Evolutionary conservation across 2,113 vertebrate species (phyloP).

Genomic region (Siniperca chuatsi): DNA sequence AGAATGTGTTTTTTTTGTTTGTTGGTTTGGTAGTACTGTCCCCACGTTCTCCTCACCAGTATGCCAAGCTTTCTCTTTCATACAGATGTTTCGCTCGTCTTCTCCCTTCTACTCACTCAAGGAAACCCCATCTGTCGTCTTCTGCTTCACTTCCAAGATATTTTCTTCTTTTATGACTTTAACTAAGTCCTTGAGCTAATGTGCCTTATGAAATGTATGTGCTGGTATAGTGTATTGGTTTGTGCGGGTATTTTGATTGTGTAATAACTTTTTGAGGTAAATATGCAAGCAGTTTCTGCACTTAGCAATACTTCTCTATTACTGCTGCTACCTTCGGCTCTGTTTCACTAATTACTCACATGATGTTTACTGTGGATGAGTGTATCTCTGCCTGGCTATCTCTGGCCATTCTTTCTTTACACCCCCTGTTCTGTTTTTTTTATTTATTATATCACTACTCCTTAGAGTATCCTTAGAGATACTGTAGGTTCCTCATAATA

Average conservation of each 20-base stretch:
- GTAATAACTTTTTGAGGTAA: slow-evolving; percentile 49
- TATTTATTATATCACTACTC: neutral
- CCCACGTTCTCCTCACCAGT: neutral
- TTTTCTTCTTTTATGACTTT: slow-evolving; percentile 36
- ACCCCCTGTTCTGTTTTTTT: neutral
- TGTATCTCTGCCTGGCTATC: slow-evolving; percentile 13
- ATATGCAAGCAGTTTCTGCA: slow-evolving; percentile 68
- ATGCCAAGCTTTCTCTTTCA: slow-evolving; percentile 21
- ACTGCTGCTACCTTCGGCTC: slow-evolving; percentile 48
- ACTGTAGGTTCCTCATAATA: slow-evolving; percentile 40
- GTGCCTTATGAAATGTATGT: slow-evolving; percentile 70
- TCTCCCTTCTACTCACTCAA: slow-evolving; percentile 18
- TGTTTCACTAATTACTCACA: slow-evolving; percentile 49
- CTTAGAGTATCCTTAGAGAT: slow-evolving; percentile 14
- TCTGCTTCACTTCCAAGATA: slow-evolving; percentile 29
- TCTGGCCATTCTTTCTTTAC: slow-evolving; percentile 22
- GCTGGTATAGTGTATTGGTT: slow-evolving; percentile 40
- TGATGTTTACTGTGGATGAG: slow-evolving; percentile 20
- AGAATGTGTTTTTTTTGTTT: slow-evolving; percentile 25
- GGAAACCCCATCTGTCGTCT: slow-evolving; percentile 14
- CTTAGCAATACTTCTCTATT: slow-evolving; percentile 61
- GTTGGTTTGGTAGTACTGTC: slow-evolving; percentile 10
- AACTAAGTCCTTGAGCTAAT: slow-evolving; percentile 57
- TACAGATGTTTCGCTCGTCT: neutral
- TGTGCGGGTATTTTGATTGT: slow-evolving; percentile 62